These are phyloP conservation scores for Serranus cabrilla DNA, from an alignment of 2,797 vertebrate species.

Conservation along the genomic window DNA sequence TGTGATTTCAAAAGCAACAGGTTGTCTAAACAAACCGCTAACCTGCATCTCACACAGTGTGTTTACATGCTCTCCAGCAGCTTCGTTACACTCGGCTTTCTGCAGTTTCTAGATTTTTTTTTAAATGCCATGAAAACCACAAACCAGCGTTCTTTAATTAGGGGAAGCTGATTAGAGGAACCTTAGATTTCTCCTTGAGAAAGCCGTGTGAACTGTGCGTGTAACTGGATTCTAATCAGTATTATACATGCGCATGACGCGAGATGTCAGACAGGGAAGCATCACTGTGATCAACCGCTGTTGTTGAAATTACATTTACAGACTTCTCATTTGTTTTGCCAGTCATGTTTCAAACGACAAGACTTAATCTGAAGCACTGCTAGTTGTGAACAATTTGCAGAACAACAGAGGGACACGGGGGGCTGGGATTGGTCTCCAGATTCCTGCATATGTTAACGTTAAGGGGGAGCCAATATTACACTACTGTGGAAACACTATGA, in stretches of 20 bases:
- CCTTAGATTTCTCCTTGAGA: neutral
- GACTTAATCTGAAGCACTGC: no score
- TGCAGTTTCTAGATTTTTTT: neutral
- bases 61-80: neutral
- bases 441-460: no score
- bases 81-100: neutral
- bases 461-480: no score
- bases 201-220: neutral
- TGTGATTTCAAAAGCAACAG: neutral
- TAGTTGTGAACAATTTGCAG: neutral
- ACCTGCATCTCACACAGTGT: neutral
- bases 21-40: neutral
- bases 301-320: no score
- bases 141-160: neutral
- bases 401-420: neutral
- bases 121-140: neutral
- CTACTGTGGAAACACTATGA: no score
- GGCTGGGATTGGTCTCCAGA: no score
- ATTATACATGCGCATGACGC: neutral
- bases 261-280: neutral
- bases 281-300: neutral
- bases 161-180: neutral
- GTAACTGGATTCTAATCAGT: neutral
- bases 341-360: no score
- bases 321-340: neutral